These are phyloP conservation scores for Seriola aureovittata DNA, from an alignment of 2,113 vertebrate genomes.

Conservation along the genomic window DNA sequence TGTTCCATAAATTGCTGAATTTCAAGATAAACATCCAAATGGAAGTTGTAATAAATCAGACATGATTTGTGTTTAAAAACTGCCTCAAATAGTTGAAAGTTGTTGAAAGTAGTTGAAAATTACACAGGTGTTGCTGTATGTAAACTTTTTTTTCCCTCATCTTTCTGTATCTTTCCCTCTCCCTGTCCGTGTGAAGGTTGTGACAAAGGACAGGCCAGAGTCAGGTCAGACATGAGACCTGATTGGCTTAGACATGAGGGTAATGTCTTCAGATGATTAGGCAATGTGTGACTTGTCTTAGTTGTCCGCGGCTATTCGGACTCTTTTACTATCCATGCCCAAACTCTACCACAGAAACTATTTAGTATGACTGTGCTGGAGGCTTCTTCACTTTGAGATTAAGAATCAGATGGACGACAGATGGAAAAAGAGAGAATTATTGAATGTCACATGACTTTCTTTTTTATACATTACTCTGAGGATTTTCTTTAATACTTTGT, in stretches of 20 bases:
- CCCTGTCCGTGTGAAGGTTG: neutral
- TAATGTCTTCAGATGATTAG: conserved; percentile 53
- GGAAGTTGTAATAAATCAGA: neutral
- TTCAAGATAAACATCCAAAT: neutral
- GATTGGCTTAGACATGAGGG: conserved; percentile 55
- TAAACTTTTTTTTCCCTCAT: neutral
- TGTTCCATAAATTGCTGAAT: neutral
- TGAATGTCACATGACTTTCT: conserved; percentile 32
- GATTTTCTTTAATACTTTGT: conserved; percentile 32
- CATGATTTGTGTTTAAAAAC: conserved; percentile 1
- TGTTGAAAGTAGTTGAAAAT: neutral
- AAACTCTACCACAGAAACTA: conserved; percentile 5
- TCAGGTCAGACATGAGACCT: conserved; percentile 36
- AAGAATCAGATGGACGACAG: conserved; percentile 27
- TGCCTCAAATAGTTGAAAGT: neutral
- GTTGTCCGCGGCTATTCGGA: neutral
- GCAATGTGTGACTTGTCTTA: conserved; percentile 26
- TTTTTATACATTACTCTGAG: conserved; percentile 43
- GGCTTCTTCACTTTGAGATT: conserved; percentile 21
- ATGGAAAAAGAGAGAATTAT: conserved; percentile 26
- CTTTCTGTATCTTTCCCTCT: neutral
- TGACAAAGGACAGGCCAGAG: conserved; percentile 41
- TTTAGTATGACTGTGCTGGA: conserved; percentile 21
- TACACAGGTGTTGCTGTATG: neutral
- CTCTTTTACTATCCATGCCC: conserved; percentile 11